Conservation (phyloP, 2,888 invertebrate species). For the Brachypterus glaber region DNA sequence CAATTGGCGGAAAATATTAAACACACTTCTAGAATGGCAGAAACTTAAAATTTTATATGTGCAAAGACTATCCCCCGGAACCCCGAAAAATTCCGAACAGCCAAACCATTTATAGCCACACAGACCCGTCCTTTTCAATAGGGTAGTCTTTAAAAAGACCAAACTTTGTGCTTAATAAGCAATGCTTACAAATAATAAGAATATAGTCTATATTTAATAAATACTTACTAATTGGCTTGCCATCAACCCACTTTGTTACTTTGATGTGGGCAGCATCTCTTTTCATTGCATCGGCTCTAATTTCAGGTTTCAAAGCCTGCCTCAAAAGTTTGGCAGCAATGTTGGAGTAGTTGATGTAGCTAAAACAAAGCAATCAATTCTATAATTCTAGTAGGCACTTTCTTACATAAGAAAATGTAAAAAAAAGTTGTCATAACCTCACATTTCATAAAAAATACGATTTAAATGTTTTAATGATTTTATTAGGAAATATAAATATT, state of each 20-base stretch:
- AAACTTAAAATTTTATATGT: too few relatives aligned
- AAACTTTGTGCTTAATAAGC: too few relatives aligned
- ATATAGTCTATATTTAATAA: too few relatives aligned
- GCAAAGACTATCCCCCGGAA: too few relatives aligned
- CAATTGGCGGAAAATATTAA: too few relatives aligned
- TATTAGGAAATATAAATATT: too few relatives aligned
- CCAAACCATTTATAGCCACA: too few relatives aligned
- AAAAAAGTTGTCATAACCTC: conserved; percentile 11
- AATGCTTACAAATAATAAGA: too few relatives aligned
- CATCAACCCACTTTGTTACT: conserved; percentile 83
- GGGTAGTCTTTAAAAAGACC: too few relatives aligned
- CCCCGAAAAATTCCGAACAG: too few relatives aligned
- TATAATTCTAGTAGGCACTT: conserved; percentile 4
- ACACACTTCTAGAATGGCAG: too few relatives aligned
- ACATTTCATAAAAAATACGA: conserved; percentile 1
- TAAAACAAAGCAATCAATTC: conserved; percentile 39
- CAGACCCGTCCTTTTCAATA: too few relatives aligned
- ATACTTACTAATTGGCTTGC: conserved; percentile 75
- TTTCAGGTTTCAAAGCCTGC: conserved; percentile 67
- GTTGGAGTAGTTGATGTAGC: conserved; percentile 93
- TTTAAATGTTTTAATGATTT: not conserved
- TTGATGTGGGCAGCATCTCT: conserved; percentile 67
- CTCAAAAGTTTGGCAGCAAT: conserved; percentile 82
- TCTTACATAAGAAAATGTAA: not conserved
- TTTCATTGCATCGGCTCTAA: conserved; percentile 63